phyloP scores from a whole-genome alignment of 2,113 vertebrate genomes.

The Ciconia stormi region DNA sequence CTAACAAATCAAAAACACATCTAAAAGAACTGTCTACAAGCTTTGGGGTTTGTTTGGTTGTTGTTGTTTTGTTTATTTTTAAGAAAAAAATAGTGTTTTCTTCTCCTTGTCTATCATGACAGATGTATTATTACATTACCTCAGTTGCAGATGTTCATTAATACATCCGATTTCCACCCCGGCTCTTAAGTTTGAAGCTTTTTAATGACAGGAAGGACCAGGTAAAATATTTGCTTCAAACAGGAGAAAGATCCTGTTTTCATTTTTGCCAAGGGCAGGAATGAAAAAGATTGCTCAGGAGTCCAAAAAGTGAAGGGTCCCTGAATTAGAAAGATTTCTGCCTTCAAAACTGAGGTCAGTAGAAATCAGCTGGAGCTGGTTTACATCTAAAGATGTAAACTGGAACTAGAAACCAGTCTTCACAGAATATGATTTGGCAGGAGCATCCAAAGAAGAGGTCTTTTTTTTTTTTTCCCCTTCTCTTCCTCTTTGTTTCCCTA shows the following conservation, averaged over 20 bases:
- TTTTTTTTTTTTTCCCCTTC: rapidly evolving
- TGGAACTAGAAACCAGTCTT: neutral
- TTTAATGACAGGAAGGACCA: neutral
- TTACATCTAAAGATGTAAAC: neutral
- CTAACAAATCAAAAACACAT: neutral
- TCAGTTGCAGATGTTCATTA: neutral
- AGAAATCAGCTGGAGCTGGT: neutral
- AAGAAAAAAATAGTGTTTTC: neutral
- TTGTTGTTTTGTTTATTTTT: neutral
- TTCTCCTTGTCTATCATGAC: neutral
- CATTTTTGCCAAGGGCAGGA: neutral
- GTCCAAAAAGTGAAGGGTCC: neutral
- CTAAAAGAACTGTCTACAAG: neutral
- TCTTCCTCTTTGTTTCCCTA: neutral
- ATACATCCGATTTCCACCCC: neutral
- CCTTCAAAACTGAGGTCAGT: neutral
- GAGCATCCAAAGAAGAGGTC: neutral
- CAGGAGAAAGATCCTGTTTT: neutral
- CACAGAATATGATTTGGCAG: neutral
- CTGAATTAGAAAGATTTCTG: neutral
- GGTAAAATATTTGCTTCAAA: neutral
- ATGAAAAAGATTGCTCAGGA: neutral
- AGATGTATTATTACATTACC: neutral
- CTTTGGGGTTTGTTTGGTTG: neutral
- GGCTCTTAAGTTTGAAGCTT: neutral